Base-by-base conservation (phyloP, 2,797 vertebrate species). In the Phoxinus dragarum region DNA sequence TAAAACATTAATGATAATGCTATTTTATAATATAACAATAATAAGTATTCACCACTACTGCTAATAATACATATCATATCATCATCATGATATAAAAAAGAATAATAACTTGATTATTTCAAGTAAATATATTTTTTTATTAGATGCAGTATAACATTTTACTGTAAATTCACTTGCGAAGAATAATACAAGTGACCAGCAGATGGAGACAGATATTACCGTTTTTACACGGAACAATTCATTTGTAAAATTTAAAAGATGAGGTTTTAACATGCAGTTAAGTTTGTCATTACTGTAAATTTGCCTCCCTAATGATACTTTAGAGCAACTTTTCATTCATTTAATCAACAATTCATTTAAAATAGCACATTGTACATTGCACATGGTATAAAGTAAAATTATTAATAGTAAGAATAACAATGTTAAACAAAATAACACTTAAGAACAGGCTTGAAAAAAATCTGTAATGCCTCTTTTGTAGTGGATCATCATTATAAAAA, bases 201-300 rank as follows among this genome's bases (percentile, higher is more conserved):
- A 86, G 80, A 82, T 59, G 68, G 47, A 85, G 67, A 64, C 68
- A 78, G 19, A 27, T 0, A 59, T 54, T 74, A 21, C 7, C 2
- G 4, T 40, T 56, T 44, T 38, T 52, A 27, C 38, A 47, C 38
- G 6, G 14, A 82, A 47, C 66, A 67, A 23, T 17, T 77, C 2
- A 23, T 74, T 31, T 31, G 12, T 31, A 27, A 74, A 34, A 10
- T 10, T 3, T 44, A 14, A 66, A 16, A 3, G 21, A 59, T 11
- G 21, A 12, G n/a, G n/a, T 21, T 73, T 52, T 34, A 52, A 49
- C 17, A 75, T 23, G 31, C 17, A 75, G 1, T 71, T 36, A 74
- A 36, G 27, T 74, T 42, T n/a, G 5, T 42, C 68, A 4, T n/a
- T 14, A 71, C 11, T 16, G 40, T n/a, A 47, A 12, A 21, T 80